Base-by-base conservation (phyloP, 1,140 invertebrate genomes). In the Heliconius congener region DNA sequence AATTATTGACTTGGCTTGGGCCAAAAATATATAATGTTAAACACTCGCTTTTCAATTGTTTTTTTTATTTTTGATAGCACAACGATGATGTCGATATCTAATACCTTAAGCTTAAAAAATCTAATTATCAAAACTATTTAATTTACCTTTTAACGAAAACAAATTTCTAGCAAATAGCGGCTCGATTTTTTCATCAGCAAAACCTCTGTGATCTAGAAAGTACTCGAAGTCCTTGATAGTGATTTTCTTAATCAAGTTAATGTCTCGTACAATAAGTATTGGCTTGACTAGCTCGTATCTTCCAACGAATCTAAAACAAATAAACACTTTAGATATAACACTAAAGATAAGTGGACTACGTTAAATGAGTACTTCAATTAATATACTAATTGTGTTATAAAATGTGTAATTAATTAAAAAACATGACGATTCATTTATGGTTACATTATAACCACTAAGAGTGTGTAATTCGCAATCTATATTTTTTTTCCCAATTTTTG, bases 81-180 rank as follows among this genome's bases (percentile, higher is more conserved):
- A 46, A 46, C 42, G 42, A 16, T 46, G 13, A 46, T 46, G 13
- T 46, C 42, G 42, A 46, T 46, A 46, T 46, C 13, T 16, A 46
- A 46, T 46, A 13, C 13, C 42, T 46, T 46, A 13, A 46, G 3
- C 42, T 16, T 46, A 46, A 46, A 46, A 46, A 46, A 46, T 46
- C 9, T 4, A 4, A 46, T 46, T 46, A 46, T 13, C 13, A 3
- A 46, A 46, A 46, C 13, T 46, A 13, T 46, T 4, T 13, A 46
- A 46, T 71, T 37, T 46, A 82, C 81, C 81, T 82, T 76, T 82
- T 74, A 82, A 78, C 60, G 72, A 74, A 75, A 80, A 76, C 37
- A 82, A 66, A 72, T 73, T 80, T 50, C 81, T 80, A 30, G 76
- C 72, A 70, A 80, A 78, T 8, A 80, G 8, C 13, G 81, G 81